Evolutionary conservation across 92 coral and sea anemone genomes (phyloP).

Genomic region (Nematostella vectensis): DNA sequence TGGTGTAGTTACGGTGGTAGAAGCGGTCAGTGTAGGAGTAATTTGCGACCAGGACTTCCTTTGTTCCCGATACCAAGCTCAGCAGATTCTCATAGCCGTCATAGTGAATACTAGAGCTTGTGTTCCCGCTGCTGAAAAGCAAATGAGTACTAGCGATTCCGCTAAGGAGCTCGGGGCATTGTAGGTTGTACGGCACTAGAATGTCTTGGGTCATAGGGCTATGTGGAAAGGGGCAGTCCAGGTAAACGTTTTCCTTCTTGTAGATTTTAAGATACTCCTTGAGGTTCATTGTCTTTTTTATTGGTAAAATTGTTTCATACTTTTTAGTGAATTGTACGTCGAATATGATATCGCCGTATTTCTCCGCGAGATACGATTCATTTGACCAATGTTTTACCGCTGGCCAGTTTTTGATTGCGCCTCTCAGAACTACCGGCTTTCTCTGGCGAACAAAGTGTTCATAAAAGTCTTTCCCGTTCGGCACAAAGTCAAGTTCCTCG

Average conservation of each 20-base stretch:
- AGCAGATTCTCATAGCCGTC: slow-evolving; percentile 93
- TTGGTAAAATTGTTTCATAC: slow-evolving; percentile 82
- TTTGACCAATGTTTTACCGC: slow-evolving; percentile 89
- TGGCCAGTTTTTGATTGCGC: slow-evolving; percentile 87
- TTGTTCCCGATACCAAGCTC: slow-evolving; percentile 77
- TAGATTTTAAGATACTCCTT: slow-evolving; percentile 76
- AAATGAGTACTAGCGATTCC: slow-evolving; percentile 74
- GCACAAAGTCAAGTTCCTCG: slow-evolving; percentile 83
- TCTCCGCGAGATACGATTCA: slow-evolving; percentile 73
- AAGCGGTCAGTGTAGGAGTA: slow-evolving; percentile 52
- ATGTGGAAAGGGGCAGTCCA: slow-evolving; percentile 92
- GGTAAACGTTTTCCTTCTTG: slow-evolving; percentile 69
- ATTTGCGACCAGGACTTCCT: slow-evolving; percentile 77
- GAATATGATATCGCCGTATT: slow-evolving; percentile 78
- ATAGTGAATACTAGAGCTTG: slow-evolving; percentile 90
- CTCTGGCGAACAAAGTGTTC: slow-evolving; percentile 76
- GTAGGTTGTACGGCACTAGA: slow-evolving; percentile 82
- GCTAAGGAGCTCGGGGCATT: slow-evolving; percentile 63
- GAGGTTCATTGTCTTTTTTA: slow-evolving; percentile 77
- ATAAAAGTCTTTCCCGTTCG: slow-evolving; percentile 92
- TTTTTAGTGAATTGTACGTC: slow-evolving; percentile 85
- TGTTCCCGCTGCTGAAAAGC: slow-evolving; percentile 86
- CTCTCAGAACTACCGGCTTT: slow-evolving; percentile 73
- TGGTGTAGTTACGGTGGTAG: slow-evolving; percentile 70
- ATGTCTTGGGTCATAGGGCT: slow-evolving; percentile 79